A percentile compares a stretch with the other conserved stretches of the same genome.
Evolutionary conservation across 2,113 vertebrate species (phyloP).

Genomic region (Aramus guarauna): DNA sequence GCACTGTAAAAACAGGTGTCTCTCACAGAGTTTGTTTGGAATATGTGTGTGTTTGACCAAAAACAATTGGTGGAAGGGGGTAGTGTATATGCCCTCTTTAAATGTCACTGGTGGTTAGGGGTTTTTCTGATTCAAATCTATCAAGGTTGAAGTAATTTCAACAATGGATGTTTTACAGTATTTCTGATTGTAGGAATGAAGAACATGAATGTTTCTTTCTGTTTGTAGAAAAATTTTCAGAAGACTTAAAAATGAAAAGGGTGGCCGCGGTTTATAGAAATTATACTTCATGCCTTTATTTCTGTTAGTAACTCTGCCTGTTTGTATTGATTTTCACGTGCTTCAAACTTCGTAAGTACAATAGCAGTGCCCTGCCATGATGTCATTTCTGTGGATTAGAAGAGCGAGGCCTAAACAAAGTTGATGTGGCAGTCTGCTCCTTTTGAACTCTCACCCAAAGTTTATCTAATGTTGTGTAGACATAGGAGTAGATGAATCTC

Average conservation of each 20-base stretch:
- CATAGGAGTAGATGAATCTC: background rate
- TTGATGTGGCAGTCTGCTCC: background rate
- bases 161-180: background rate
- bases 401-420: background rate
- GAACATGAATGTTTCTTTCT: fast-evolving
- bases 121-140: background rate
- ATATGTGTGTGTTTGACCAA: background rate
- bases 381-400: background rate
- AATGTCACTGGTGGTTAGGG: background rate
- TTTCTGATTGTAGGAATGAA: background rate
- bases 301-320: background rate
- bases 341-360: background rate
- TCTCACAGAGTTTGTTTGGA: background rate
- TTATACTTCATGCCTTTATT: background rate
- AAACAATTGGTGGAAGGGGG: background rate
- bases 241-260: background rate
- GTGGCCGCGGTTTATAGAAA: background rate
- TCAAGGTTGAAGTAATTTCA: background rate
- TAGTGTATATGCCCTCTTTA: background rate
- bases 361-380: background rate
- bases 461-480: background rate
- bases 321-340: background rate
- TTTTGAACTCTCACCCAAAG: background rate
- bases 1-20: background rate
- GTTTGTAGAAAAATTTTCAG: background rate